Evolutionary conservation across 1,140 invertebrate species (phyloP), one percentile per base, ranked within the genome.

Genomic region (Globodera ellingtonae): DNA sequence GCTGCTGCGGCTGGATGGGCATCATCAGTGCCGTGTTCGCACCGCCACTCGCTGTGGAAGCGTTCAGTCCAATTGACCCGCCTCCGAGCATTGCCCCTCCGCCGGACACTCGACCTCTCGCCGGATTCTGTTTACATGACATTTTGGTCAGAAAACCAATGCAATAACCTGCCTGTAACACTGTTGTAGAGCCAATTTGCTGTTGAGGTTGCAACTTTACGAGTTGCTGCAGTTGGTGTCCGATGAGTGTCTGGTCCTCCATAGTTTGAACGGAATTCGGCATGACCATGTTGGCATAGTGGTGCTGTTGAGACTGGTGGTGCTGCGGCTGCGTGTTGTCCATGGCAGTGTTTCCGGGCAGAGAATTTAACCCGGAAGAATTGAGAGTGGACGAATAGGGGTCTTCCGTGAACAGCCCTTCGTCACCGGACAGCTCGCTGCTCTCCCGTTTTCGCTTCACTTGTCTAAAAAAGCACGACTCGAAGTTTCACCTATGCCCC

Each of bases 361-460:
- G 7, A 6, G 69, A 62, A 48, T 44, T 56, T 44, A 72, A 35
- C 18, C 56, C 75, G 62, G 52, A 62, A 35, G 73, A 6, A 48
- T 75, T 59, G 1, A 35, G 67, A 0, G 66, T 67, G n/a, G 67
- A 35, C 3, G 75, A 77, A 44, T 67, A 81, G 8, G 59, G 21
- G 6, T 82, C 81, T 10, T 82, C 72, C 50, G 67, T 24, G 47
- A 82, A 82, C 10, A 73, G 47, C 24, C 9, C 52, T 8, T 79
- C 78, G n/a, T 82, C 81, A 6, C 62, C 81, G 6, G 81, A 82
- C 35, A 81, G 47, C 50, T 82, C 81, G n/a, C 81, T 83, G 69
- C 81, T 82, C 56, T 82, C 81, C 6, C 82, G 72, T 24, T 83
- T 82, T 9, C 81, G 66, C 69, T 82, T 82, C 18, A 83, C 81